A percentile compares a stretch with the other conserved stretches of the same genome.
phyloP scores from a whole-genome alignment of 37 sponge, comb jelly and placozoan species.

The Agelas oroides region DNA sequence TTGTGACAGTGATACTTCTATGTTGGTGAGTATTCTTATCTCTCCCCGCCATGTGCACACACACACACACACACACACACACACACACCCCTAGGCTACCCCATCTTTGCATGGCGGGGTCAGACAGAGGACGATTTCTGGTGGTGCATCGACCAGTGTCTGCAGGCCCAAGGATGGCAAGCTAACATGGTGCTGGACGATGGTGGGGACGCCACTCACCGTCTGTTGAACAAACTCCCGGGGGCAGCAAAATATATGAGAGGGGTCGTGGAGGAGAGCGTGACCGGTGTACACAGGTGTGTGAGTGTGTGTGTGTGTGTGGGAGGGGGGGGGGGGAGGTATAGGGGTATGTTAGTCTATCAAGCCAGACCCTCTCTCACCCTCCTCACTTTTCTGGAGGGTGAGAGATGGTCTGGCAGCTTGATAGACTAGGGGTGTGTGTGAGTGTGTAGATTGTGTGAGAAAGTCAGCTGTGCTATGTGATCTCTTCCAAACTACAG shows the following conservation, averaged over 20 bases:
- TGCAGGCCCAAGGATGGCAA: slow-evolving; percentile 69
- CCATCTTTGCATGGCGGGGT: slow-evolving; percentile 88
- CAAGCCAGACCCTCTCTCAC: too few relatives aligned
- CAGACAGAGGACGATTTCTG: slow-evolving; percentile 88
- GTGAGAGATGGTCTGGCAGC: too few relatives aligned
- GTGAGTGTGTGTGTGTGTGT: too few relatives aligned
- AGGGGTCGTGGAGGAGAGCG: slow-evolving; percentile 92
- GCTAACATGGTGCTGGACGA: slow-evolving; percentile 89
- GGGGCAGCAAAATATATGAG: slow-evolving; percentile 68
- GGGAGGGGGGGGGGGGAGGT: background rate
- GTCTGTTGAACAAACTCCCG: slow-evolving; percentile 73
- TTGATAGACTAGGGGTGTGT: too few relatives aligned
- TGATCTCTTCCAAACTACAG: slow-evolving; percentile 40
- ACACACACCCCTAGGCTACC: slow-evolving; percentile 44
- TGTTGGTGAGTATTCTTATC: too few relatives aligned
- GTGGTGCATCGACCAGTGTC: slow-evolving; percentile 95
- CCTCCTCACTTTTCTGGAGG: too few relatives aligned
- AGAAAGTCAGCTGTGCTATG: background rate
- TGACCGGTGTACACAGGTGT: slow-evolving; percentile 83
- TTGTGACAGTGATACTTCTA: too few relatives aligned
- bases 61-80: background rate
- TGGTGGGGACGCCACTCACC: slow-evolving; percentile 91
- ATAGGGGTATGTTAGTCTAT: too few relatives aligned
- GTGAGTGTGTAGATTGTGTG: background rate
- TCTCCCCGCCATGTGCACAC: background rate